Conservation (phyloP, 1,140 invertebrate genomes). For the Laodelphax striatellus region DNA sequence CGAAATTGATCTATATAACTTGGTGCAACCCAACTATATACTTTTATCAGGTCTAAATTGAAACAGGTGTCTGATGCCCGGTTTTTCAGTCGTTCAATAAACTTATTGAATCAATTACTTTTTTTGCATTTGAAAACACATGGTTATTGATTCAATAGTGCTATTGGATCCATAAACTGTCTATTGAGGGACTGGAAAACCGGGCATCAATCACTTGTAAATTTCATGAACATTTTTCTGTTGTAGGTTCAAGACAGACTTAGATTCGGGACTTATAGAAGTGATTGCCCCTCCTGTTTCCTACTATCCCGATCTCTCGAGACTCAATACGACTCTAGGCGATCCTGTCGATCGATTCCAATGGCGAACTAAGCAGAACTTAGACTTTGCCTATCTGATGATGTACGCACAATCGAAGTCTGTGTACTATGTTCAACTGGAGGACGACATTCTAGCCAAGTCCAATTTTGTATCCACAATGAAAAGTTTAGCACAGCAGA, state of each 20-base stretch:
- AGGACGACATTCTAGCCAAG: slow-evolving; percentile 91
- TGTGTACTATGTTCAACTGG: slow-evolving; percentile 77
- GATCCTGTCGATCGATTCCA: slow-evolving; percentile 78
- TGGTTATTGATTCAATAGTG: too few species aligned
- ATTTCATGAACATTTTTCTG: too few species aligned
- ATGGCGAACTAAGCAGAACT: slow-evolving; percentile 94
- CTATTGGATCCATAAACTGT: too few species aligned
- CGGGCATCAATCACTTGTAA: too few species aligned
- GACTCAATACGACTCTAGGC: slow-evolving; percentile 65
- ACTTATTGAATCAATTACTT: too few species aligned
- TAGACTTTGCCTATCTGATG: slow-evolving; percentile 94
- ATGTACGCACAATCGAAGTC: slow-evolving; percentile 77
- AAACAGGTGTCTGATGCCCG: too few species aligned
- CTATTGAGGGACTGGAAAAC: too few species aligned
- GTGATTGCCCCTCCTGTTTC: slow-evolving; percentile 71
- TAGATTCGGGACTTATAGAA: slow-evolving; percentile 76
- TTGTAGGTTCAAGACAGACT: slow-evolving; percentile 48
- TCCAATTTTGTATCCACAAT: slow-evolving; percentile 74
- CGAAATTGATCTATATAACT: too few species aligned
- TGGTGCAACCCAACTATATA: too few species aligned
- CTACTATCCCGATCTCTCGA: slow-evolving; percentile 83
- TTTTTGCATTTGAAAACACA: too few species aligned
- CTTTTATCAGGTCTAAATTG: too few species aligned
- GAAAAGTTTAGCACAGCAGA: slow-evolving; percentile 77
- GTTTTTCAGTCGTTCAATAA: too few species aligned